phyloP scores from a whole-genome alignment of 1,140 invertebrate genomes.

The Gryon sp. region DNA sequence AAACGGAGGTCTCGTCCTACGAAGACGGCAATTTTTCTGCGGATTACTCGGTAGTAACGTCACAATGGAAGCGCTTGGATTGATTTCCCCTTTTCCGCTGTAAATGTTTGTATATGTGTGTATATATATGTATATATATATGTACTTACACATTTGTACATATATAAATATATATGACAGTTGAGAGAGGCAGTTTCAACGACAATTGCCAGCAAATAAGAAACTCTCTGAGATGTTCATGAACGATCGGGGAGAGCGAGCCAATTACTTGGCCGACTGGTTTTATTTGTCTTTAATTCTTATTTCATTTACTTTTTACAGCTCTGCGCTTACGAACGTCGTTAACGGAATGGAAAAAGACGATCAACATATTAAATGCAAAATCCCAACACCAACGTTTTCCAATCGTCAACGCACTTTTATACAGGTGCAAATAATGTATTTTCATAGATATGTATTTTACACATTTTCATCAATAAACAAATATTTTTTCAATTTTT shows the following conservation, averaged over 20 bases:
- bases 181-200: conserved; percentile 26
- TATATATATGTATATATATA: conserved; percentile 21
- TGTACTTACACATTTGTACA: too few relatives aligned
- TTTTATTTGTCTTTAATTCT: conserved; percentile 80
- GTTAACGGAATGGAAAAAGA: conserved; percentile 73
- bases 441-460: too few relatives aligned
- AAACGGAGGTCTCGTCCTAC: conserved; percentile 42
- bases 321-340: conserved; percentile 56
- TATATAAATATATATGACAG: conserved; percentile 22
- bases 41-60: conserved; percentile 68
- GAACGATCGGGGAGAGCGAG: conserved; percentile 56
- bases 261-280: conserved; percentile 79
- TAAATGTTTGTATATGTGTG: conserved; percentile 24
- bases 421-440: too few relatives aligned
- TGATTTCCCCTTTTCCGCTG: conserved; percentile 65
- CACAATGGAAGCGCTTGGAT: conserved; percentile 69
- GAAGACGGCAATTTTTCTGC: conserved; percentile 69
- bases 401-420: conserved; percentile 31
- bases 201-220: conserved; percentile 54
- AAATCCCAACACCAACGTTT: conserved; percentile 21
- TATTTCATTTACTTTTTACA: conserved; percentile 80
- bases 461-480: too few relatives aligned
- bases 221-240: conserved; percentile 39
- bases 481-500: too few relatives aligned
- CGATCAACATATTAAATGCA: conserved; percentile 40